Conservation (phyloP, 2,888 invertebrate genomes). For the Cosmopolites sordidus region DNA sequence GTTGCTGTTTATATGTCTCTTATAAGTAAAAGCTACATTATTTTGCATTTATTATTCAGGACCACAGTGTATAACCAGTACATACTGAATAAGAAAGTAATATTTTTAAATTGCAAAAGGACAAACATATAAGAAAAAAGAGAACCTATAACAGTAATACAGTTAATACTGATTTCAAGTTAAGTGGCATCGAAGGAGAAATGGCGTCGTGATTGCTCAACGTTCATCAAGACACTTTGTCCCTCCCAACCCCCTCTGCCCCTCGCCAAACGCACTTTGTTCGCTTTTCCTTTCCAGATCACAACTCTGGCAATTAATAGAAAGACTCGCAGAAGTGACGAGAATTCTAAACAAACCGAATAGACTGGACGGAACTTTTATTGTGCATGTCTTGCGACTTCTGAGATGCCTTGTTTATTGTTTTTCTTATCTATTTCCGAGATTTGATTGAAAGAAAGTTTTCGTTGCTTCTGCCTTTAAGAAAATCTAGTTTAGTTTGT, state of each 20-base stretch:
- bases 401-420: not conserved
- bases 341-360: conserved; percentile 44
- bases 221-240: conserved; percentile 47
- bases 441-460: too few species aligned
- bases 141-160: conserved; percentile 24
- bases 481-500: too few species aligned
- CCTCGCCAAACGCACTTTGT: conserved; percentile 31
- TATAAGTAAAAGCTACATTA: too few species aligned
- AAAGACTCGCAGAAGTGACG: conserved; percentile 46
- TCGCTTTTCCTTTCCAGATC: conserved; percentile 43
- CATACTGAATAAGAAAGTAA: too few species aligned
- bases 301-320: conserved; percentile 49
- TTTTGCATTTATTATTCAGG: too few species aligned
- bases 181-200: conserved; percentile 46
- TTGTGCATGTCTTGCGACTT: conserved; percentile 9
- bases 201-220: conserved; percentile 48
- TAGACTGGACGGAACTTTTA: conserved; percentile 19
- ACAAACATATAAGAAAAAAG: not conserved
- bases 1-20: too few species aligned
- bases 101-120: too few species aligned
- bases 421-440: not conserved
- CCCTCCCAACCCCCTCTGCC: conserved; percentile 25
- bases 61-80: too few species aligned
- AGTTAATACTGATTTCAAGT: conserved; percentile 44
- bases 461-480: too few species aligned